Conservation (phyloP, 2,113 vertebrate genomes). For the Centropus unirufus region DNA sequence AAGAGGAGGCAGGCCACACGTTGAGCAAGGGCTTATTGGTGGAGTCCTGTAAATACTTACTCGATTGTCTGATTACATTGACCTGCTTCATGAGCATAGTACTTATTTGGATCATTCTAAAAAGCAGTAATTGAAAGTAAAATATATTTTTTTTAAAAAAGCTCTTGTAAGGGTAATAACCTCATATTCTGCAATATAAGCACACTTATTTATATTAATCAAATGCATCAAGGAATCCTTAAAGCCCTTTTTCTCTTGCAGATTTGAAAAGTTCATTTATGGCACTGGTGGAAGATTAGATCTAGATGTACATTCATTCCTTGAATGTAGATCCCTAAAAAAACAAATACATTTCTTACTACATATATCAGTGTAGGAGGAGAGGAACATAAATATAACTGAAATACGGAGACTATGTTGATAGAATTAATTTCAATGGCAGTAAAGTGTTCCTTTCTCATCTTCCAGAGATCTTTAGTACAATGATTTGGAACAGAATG, state of each 20-base stretch:
- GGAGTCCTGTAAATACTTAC: neutral
- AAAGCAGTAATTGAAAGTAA: neutral
- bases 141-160: neutral
- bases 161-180: neutral
- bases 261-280: neutral
- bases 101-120: neutral
- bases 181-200: neutral
- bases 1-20: neutral
- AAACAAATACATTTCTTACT: neutral
- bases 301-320: neutral
- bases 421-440: neutral
- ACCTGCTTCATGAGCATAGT: neutral
- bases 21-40: neutral
- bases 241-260: neutral
- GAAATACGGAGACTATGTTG: neutral
- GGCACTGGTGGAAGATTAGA: neutral
- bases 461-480: neutral
- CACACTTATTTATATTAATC: neutral
- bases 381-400: neutral
- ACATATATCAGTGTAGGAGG: neutral
- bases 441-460: neutral
- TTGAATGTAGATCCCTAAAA: neutral
- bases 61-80: neutral
- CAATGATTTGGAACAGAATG: neutral
- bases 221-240: neutral